Conservation (phyloP, 1,140 invertebrate species). For the Drosophila arawakana region DNA sequence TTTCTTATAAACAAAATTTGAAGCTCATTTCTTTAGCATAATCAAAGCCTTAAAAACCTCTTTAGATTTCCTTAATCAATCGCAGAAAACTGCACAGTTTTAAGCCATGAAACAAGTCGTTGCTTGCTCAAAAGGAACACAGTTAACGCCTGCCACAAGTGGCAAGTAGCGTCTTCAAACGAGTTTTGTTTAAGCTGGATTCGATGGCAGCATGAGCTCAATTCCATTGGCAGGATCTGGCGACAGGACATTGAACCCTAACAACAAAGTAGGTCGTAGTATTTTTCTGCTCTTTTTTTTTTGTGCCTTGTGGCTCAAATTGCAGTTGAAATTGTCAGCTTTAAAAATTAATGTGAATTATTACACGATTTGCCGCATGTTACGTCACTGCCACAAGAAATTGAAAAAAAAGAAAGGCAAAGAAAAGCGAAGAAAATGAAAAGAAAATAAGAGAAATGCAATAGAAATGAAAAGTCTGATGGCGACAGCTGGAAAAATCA, state of each 20-base stretch:
- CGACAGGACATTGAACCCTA: slow-evolving; percentile 54
- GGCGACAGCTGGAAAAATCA: slow-evolving; percentile 25
- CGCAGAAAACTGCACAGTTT: no score
- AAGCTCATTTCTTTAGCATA: no score
- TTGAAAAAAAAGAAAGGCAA: not conserved
- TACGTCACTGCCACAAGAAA: slow-evolving; percentile 24
- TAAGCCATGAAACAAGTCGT: not conserved
- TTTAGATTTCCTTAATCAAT: no score
- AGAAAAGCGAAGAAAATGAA: not conserved
- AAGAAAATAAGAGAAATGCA: slow-evolving; percentile 16
- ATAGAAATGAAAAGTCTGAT: slow-evolving; percentile 45
- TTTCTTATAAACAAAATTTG: no score
- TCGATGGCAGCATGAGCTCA: slow-evolving; percentile 3
- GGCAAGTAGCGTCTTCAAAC: slow-evolving; percentile 5
- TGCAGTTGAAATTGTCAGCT: not conserved
- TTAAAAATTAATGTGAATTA: not conserved
- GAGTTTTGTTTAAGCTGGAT: not conserved
- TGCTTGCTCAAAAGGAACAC: no score
- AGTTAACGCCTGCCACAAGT: not conserved
- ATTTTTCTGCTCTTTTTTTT: no score
- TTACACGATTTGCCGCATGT: slow-evolving; percentile 4
- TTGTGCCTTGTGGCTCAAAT: not conserved
- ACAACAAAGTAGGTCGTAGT: slow-evolving; percentile 39
- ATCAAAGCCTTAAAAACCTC: no score
- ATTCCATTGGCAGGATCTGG: slow-evolving; percentile 18